Evolutionary conservation across 2,797 vertebrate genomes (phyloP).

Genomic region (Poecile montanus): DNA sequence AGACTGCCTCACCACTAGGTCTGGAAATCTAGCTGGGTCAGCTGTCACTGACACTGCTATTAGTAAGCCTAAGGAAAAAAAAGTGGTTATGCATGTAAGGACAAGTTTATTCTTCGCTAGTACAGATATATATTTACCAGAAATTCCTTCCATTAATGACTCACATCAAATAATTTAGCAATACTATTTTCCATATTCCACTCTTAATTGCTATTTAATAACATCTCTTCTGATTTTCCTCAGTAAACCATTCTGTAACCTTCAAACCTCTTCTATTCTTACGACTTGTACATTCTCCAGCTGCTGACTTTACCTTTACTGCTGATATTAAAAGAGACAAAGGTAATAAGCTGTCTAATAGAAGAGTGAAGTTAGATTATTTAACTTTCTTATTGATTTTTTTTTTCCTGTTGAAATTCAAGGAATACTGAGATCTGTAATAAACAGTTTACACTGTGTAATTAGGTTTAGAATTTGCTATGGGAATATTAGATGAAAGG

Average conservation of each 20-base stretch:
- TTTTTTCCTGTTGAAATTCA: conserved; percentile 5
- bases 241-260: neutral
- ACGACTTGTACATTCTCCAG: neutral
- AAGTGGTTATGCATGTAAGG: neutral
- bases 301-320: neutral
- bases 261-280: neutral
- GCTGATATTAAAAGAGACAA: neutral
- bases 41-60: neutral
- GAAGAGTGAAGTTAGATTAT: neutral
- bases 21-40: neutral
- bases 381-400: conserved; percentile 15
- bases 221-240: neutral
- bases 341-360: neutral
- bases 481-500: neutral
- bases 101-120: neutral
- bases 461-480: conserved; percentile 1
- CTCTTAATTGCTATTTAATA: neutral
- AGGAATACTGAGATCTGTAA: neutral
- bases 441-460: conserved; percentile 27
- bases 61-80: neutral
- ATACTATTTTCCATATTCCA: neutral
- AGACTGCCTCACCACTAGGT: neutral
- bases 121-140: neutral
- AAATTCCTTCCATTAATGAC: neutral
- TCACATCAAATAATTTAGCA: neutral